Evolutionary conservation across 2,797 vertebrate species (phyloP).

Genomic region (Geotrypetes seraphini): DNA sequence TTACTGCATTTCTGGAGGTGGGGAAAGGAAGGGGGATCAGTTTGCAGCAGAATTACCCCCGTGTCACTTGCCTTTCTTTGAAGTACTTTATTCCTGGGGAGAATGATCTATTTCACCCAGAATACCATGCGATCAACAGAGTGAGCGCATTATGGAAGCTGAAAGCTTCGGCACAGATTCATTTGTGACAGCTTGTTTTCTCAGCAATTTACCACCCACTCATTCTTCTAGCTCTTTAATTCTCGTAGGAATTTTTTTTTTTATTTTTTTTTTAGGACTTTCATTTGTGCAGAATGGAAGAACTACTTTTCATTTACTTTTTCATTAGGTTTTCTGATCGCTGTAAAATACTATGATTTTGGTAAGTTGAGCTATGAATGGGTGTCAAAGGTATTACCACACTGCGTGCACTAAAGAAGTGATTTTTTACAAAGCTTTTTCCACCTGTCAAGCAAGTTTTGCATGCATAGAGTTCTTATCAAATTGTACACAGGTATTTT

Average conservation of each 20-base stretch:
- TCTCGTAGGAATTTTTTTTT: slow-evolving; percentile 3
- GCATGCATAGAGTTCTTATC: too few relatives aligned
- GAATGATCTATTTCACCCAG: slow-evolving; percentile 26
- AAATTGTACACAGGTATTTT: too few relatives aligned
- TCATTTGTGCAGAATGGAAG: background rate
- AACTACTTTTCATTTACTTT: too few relatives aligned
- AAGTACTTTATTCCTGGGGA: slow-evolving; percentile 28
- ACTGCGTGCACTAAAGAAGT: too few relatives aligned
- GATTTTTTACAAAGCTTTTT: too few relatives aligned
- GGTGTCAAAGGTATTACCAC: too few relatives aligned
- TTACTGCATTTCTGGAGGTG: slow-evolving; percentile 32
- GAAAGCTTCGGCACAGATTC: slow-evolving; percentile 24
- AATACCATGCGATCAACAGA: slow-evolving; percentile 40
- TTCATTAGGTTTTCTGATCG: too few relatives aligned
- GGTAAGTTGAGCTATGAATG: too few relatives aligned
- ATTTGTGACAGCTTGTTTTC: slow-evolving; percentile 25
- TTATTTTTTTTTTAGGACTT: slow-evolving; percentile 13
- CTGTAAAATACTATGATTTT: too few relatives aligned
- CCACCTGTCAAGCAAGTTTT: too few relatives aligned
- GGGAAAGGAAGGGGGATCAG: slow-evolving; percentile 33
- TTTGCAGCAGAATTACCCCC: slow-evolving; percentile 34
- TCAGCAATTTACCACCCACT: slow-evolving; percentile 20
- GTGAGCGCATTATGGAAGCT: slow-evolving; percentile 37
- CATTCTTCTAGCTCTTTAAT: background rate
- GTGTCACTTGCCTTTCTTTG: slow-evolving; percentile 34